Evolutionary conservation across 2,888 invertebrate genomes (phyloP), one percentile per base, ranked within the genome.

Genomic region (Achlya flavicornis): DNA sequence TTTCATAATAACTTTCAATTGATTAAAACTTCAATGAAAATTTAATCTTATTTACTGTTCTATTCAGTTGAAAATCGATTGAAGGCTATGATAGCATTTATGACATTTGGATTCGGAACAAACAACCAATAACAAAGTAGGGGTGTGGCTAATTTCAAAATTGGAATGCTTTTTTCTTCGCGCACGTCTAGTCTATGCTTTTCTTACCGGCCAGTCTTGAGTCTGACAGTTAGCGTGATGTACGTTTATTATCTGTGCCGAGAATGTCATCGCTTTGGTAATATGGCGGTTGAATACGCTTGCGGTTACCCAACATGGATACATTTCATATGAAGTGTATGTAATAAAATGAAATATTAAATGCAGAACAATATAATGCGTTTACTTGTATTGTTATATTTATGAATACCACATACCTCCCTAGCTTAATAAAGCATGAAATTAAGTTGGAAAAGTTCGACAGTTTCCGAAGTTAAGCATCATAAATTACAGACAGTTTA

Each of bases 71-170:
- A 57, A 16, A 63, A 35, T 63, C 58, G 58, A 26, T n/a, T 61
- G 57, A 26, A 38, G 53, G 48, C 61, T 4, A 67, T 60, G 57
- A 58, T 61, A 16, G 32, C 16, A 16, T 61, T 72, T 83, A 75
- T 58, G 77, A 66, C 80, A 61, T 82, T 84, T 73, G 63, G 71
- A 62, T 66, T 64, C 71, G 72, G 65, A 72, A 41, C 46, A 58
- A 69, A 66, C 82, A 80, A 81, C 92, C 92, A 92, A 92, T 92
- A 91, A 90, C 88, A 86, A 81, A 83, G 80, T 75, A 84, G 87
- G 87, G 92, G 92, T 84, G 92, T 85, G 87, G 91, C 90, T 88
- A 87, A 89, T 89, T 88, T 89, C 84, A 86, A 90, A 92, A 87
- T 89, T 83, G 86, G 88, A 89, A 88, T 86, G 87, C 81, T 89